Conservation (phyloP, 2,113 vertebrate genomes). For the Alexandromys fortis region DNA sequence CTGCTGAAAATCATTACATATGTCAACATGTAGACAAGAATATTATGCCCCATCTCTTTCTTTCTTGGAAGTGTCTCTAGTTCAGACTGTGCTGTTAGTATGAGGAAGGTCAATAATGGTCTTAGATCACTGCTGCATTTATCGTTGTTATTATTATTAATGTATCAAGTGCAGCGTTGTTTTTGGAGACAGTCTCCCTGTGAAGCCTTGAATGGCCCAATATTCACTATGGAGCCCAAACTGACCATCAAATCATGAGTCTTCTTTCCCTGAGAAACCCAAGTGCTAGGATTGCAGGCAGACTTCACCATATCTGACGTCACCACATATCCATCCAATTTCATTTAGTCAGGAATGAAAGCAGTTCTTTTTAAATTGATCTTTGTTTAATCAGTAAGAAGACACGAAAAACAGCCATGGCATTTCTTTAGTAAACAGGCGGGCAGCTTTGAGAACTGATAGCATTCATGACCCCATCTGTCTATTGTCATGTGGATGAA, state of each 20-base stretch:
- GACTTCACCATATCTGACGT: background rate
- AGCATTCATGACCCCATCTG: background rate
- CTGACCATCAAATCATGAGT: background rate
- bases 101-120: background rate
- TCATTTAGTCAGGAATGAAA: constrained; percentile 18
- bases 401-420: background rate
- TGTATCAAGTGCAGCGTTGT: background rate
- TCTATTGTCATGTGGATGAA: constrained; percentile 6
- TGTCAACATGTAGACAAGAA: background rate
- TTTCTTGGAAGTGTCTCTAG: background rate
- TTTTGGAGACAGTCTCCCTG: background rate
- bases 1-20: background rate
- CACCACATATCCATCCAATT: background rate
- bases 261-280: background rate
- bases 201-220: background rate
- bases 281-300: background rate
- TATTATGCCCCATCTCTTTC: background rate
- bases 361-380: background rate
- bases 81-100: background rate
- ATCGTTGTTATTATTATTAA: background rate
- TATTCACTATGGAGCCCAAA: background rate
- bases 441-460: background rate
- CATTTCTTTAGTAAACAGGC: constrained; percentile 10
- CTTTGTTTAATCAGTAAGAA: constrained; percentile 38
- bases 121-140: background rate